These are phyloP conservation scores for Abramis brama DNA, from an alignment of 2,113 vertebrate genomes.

Conservation along the genomic window DNA sequence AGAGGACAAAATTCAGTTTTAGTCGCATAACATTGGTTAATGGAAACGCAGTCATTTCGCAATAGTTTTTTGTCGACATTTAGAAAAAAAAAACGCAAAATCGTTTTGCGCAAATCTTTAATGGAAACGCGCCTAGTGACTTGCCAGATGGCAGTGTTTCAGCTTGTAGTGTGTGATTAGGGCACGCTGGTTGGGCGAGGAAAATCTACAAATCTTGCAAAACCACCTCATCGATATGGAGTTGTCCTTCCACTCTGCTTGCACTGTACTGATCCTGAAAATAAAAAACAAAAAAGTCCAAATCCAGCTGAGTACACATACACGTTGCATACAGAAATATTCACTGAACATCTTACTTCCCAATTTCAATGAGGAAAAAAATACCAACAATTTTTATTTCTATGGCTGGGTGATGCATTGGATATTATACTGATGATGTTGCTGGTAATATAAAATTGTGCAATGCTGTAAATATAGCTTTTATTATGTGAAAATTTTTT, in stretches of 20 bases:
- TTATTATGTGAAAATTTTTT: neutral
- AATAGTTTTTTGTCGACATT: too few relatives aligned
- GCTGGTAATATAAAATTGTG: neutral
- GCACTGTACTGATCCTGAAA: too few relatives aligned
- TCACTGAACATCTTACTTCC: neutral
- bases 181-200: neutral
- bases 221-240: too few relatives aligned
- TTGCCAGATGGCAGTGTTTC: slow-evolving; percentile 45
- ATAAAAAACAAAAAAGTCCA: too few relatives aligned
- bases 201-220: neutral
- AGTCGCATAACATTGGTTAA: too few relatives aligned
- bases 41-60: too few relatives aligned
- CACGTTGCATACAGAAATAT: too few relatives aligned
- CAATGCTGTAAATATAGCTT: neutral
- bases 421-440: neutral
- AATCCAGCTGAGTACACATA: too few relatives aligned
- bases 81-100: too few relatives aligned
- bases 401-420: neutral
- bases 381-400: neutral
- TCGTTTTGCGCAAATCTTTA: too few relatives aligned
- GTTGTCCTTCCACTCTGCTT: too few relatives aligned
- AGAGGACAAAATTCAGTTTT: too few relatives aligned
- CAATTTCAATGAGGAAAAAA: neutral
- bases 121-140: neutral
- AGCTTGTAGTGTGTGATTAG: slow-evolving; percentile 29